A percentile compares a stretch with the other conserved stretches of the same genome.
Conservation (phyloP, 2,888 invertebrate species). For the Chrysodeixis includens region DNA sequence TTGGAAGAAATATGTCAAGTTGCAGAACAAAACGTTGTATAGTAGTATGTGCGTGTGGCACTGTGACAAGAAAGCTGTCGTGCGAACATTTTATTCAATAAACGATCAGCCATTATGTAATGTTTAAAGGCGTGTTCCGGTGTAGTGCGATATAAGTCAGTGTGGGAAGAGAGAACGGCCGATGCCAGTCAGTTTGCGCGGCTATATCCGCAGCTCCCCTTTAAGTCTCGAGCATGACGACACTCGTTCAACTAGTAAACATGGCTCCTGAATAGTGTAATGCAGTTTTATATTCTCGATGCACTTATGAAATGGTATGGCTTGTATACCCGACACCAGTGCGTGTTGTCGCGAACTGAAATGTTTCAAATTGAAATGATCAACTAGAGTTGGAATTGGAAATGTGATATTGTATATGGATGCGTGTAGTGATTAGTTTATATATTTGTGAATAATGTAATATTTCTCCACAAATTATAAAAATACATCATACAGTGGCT, state of each 20-base stretch:
- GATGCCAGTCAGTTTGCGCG: not conserved
- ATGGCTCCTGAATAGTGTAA: constrained; percentile 14
- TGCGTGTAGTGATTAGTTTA: constrained; percentile 51
- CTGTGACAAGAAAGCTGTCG: not conserved
- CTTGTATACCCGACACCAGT: not conserved
- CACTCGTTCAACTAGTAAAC: not conserved
- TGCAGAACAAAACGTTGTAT: not conserved
- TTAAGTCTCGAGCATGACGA: not conserved
- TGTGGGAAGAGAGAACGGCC: not conserved
- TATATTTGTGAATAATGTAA: constrained; percentile 57
- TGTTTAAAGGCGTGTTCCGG: not conserved
- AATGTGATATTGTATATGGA: constrained; percentile 60
- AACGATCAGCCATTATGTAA: not conserved
- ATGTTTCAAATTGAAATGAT: constrained; percentile 36
- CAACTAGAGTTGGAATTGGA: constrained; percentile 47
- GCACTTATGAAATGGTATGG: constrained; percentile 19
- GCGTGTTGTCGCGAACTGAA: constrained; percentile 21
- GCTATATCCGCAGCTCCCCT: not conserved
- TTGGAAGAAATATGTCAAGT: not conserved
- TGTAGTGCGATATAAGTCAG: not conserved
- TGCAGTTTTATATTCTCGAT: constrained; percentile 25
- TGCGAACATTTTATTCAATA: constrained; percentile 6
- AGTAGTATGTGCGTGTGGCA: constrained; percentile 1
- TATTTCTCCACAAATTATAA: constrained; percentile 48
- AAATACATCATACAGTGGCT: constrained; percentile 41